These are phyloP conservation scores for Tetramorium bicarinatum DNA, from an alignment of 2,888 invertebrate genomes.

Conservation along the genomic window DNA sequence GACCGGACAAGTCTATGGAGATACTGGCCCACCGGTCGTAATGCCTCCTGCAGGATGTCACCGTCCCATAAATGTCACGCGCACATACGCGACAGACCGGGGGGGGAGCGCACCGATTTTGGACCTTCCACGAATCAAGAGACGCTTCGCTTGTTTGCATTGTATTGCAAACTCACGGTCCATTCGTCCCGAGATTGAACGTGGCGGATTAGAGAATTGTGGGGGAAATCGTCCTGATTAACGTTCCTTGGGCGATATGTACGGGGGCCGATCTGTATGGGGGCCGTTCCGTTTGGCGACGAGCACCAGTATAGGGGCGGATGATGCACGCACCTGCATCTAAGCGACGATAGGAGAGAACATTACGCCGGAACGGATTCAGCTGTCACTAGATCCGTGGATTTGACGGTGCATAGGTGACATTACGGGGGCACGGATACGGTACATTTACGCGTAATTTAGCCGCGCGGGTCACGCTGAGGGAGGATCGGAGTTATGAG, in stretches of 20 bases:
- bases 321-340: constrained; percentile 58
- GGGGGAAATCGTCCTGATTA: constrained; percentile 71
- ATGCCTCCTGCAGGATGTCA: constrained; percentile 72
- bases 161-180: constrained; percentile 55
- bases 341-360: constrained; percentile 43
- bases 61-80: constrained; percentile 79
- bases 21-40: constrained; percentile 61
- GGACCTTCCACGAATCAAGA: constrained; percentile 42
- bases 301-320: constrained; percentile 56
- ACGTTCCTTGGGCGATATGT: constrained; percentile 65
- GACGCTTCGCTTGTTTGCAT: constrained; percentile 61
- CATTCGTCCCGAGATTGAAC: constrained; percentile 66
- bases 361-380: constrained; percentile 49
- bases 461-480: constrained; percentile 20
- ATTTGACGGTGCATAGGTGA: constrained; percentile 46
- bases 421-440: constrained; percentile 34
- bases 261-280: constrained; percentile 5
- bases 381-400: constrained; percentile 53
- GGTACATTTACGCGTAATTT: constrained; percentile 56
- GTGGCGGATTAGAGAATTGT: constrained; percentile 62
- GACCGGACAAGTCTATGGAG: constrained; percentile 63
- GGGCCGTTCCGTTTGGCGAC: constrained; percentile 48
- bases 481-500: constrained; percentile 35
- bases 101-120: constrained; percentile 59
- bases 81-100: constrained; percentile 63